Evolutionary conservation across 2,888 invertebrate genomes (phyloP).

Genomic region (Nomada flava): DNA sequence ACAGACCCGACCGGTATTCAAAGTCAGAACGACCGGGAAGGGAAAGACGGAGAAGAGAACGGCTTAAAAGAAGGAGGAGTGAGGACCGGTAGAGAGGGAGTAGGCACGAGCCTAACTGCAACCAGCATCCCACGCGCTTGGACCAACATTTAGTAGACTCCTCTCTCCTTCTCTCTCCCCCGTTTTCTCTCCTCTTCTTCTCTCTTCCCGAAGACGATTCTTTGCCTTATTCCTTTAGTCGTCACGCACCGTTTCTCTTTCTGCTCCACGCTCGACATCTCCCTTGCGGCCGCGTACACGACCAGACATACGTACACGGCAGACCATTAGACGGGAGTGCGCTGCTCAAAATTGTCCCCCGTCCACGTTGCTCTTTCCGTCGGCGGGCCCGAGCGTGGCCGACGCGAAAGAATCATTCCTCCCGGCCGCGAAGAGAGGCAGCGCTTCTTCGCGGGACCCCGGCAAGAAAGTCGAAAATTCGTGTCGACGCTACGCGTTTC

Average conservation of each 20-base stretch:
- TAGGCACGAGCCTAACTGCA: slow-evolving; percentile 82
- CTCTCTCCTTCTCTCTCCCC: slow-evolving; percentile 1
- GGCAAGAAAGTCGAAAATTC: slow-evolving; percentile 63
- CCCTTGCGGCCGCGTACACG: slow-evolving; percentile 34
- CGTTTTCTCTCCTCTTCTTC: slow-evolving; percentile 3
- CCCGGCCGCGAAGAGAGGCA: slow-evolving; percentile 48
- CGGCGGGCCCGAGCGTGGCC: background rate
- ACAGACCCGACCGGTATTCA: slow-evolving; percentile 80
- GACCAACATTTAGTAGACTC: slow-evolving; percentile 74
- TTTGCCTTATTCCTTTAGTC: background rate
- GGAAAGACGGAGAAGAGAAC: slow-evolving; percentile 42
- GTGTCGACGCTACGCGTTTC: slow-evolving; percentile 52
- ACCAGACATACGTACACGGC: slow-evolving; percentile 57
- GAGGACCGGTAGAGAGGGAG: slow-evolving; percentile 77
- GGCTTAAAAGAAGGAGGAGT: slow-evolving; percentile 50
- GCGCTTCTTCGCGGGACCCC: slow-evolving; percentile 13
- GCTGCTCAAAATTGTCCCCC: slow-evolving; percentile 53
- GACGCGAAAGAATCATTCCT: slow-evolving; percentile 35
- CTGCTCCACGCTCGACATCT: slow-evolving; percentile 34
- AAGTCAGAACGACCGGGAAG: slow-evolving; percentile 70
- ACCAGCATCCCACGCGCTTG: slow-evolving; percentile 80
- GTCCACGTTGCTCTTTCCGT: slow-evolving; percentile 15
- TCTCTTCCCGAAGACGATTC: slow-evolving; percentile 19
- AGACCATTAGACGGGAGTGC: slow-evolving; percentile 65
- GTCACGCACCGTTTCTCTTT: slow-evolving; percentile 16